phyloP scores from a whole-genome alignment of 2,797 vertebrate species.

The Prionace glauca region DNA sequence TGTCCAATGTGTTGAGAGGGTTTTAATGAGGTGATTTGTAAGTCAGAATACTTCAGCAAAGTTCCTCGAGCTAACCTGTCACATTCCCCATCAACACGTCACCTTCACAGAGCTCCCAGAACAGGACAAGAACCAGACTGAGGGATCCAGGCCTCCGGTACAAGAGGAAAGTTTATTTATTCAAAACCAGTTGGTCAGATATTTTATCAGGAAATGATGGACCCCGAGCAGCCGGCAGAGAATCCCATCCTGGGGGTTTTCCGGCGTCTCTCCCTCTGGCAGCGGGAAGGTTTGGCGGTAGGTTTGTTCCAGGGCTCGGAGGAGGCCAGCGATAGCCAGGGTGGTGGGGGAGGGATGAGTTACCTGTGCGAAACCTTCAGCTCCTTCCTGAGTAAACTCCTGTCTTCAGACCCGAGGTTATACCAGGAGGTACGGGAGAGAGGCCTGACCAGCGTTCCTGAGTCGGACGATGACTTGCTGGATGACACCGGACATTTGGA shows the following conservation, averaged over 20 bases:
- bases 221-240: background rate
- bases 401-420: constrained; percentile 70
- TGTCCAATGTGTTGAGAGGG: background rate
- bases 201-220: background rate
- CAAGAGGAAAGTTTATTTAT: background rate
- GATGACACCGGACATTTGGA: constrained; percentile 61
- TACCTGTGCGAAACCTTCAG: background rate
- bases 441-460: constrained; percentile 66
- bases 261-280: background rate
- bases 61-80: constrained; percentile 31
- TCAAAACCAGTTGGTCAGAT: too few relatives aligned
- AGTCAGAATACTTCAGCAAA: constrained; percentile 21
- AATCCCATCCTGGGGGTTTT: background rate
- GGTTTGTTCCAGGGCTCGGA: constrained; percentile 5
- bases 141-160: background rate
- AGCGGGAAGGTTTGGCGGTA: background rate
- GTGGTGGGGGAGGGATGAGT: background rate
- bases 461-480: constrained; percentile 70
- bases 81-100: constrained; percentile 40
- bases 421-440: constrained; percentile 93
- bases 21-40: constrained; percentile 11
- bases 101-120: background rate
- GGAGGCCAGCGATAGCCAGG: background rate
- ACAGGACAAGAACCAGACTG: background rate
- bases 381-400: background rate